Evolutionary conservation across 2,888 invertebrate species (phyloP), one percentile per base, ranked within the genome.

Genomic region (Cheilosia soror): DNA sequence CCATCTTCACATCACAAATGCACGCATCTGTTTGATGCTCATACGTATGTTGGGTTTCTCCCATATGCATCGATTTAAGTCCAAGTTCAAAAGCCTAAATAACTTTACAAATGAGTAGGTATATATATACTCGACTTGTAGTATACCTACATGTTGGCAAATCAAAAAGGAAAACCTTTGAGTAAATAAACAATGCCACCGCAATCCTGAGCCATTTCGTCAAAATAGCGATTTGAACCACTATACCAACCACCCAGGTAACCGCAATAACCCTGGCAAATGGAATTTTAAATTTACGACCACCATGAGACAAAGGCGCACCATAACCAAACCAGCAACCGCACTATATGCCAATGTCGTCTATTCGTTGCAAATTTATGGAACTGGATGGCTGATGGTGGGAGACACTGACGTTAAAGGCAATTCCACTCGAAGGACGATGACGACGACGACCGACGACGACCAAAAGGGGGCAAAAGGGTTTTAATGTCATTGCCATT

Each of bases 201-300:
- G 69, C 81, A 69, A 81, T 63, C 68, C 76, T 49, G 33, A 81
- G 76, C 66, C 75, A 81, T 81, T 81, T 76, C 81, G 68, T 81
- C 81, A 76, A 75, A 81, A 75, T 81, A 76, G 69, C 68, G 69
- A 69, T 66, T 65, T 72, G 73, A 72, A 73, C 37, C 37, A 62
- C 57, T 72, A 51, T 27, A 51, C 49, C 79, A 66, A 44, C 60
- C 42, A 60, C 11, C 51, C 63, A 85, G 76, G 80, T 85, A 85
- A 85, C 84, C 80, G 60, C 84, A 85, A 85, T 85, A 85, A 80
- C 80, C 68, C 75, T 76, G 84, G 76, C 81, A 85, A 85, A 85
- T 85, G 84, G 84, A 85, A 85, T 85, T 85, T 85, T 85, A 81
- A 85, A 85, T 85, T 85, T 80, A 85, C 80, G 84, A 85, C 76